These are phyloP conservation scores for Aradophagus sp. DNA, from an alignment of 1,140 invertebrate species.

Conservation along the genomic window DNA sequence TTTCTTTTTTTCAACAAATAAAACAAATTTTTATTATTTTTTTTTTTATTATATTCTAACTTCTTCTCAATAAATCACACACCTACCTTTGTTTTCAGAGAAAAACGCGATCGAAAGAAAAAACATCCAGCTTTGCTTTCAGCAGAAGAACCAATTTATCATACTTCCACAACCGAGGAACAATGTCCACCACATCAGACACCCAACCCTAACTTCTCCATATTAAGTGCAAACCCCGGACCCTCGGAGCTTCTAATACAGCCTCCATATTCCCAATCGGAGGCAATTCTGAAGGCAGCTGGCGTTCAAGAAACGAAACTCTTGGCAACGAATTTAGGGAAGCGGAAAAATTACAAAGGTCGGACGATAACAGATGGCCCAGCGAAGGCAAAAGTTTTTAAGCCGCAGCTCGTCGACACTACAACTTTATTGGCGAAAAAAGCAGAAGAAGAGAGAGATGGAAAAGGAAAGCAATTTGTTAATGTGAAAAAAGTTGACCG, in stretches of 20 bases:
- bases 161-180: too few species aligned
- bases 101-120: slow-evolving; percentile 17
- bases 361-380: slow-evolving; percentile 25
- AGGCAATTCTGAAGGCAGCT: slow-evolving; percentile 41
- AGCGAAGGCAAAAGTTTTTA: slow-evolving; percentile 56
- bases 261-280: slow-evolving; percentile 55
- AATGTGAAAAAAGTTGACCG: slow-evolving; percentile 63
- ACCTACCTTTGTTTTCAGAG: slow-evolving; percentile 25
- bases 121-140: slow-evolving; percentile 22
- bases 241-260: slow-evolving; percentile 18
- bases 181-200: background rate
- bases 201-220: background rate
- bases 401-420: slow-evolving; percentile 64
- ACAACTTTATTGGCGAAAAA: slow-evolving; percentile 51
- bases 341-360: slow-evolving; percentile 68
- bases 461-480: slow-evolving; percentile 40
- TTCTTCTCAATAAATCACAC: background rate
- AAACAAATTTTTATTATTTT: too few species aligned
- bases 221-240: background rate
- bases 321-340: slow-evolving; percentile 18
- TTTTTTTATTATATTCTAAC: too few species aligned
- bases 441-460: slow-evolving; percentile 33
- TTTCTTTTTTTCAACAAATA: too few species aligned
- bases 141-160: too few species aligned
- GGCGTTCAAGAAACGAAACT: slow-evolving; percentile 10